Percentiles rank a stretch among this genome's conserved stretches.
These are phyloP conservation scores for Hyperoplus lanceolatus DNA, from an alignment of 2,797 vertebrate species.

Conservation along the genomic window DNA sequence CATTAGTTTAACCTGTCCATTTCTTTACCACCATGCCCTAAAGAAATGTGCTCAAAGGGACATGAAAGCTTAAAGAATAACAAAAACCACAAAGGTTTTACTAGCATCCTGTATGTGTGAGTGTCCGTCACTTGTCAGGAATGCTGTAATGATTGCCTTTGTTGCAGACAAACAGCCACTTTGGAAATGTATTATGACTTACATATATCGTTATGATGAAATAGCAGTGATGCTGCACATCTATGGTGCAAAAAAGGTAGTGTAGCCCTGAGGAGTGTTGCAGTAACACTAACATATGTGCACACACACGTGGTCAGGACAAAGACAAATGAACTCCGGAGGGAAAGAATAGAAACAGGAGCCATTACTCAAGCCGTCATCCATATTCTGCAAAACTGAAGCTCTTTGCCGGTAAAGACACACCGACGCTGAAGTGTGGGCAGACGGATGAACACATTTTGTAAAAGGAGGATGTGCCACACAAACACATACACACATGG, in stretches of 20 bases:
- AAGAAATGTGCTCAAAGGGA: constrained; percentile 4
- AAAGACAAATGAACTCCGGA: constrained; percentile 69
- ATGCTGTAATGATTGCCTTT: constrained; percentile 55
- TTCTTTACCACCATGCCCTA: neutral
- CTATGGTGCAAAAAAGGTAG: constrained; percentile 34
- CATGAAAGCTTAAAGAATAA: neutral
- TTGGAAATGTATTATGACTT: constrained; percentile 2
- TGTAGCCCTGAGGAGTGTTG: constrained; percentile 37
- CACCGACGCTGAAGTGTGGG: neutral
- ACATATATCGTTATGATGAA: neutral
- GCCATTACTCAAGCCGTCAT: constrained; percentile 66
- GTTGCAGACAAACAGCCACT: constrained; percentile 29
- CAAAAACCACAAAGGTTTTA: constrained; percentile 38
- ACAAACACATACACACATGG: constrained; percentile 30
- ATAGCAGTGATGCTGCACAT: constrained; percentile 26
- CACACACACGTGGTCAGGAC: constrained; percentile 53
- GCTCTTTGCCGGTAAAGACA: neutral
- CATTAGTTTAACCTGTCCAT: neutral
- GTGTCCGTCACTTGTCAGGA: constrained; percentile 46
- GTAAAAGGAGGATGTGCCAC: constrained; percentile 38
- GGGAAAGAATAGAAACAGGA: constrained; percentile 68
- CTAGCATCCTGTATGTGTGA: constrained; percentile 51
- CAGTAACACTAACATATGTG: constrained; percentile 65
- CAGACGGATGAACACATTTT: constrained; percentile 5
- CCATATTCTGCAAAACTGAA: constrained; percentile 46